A percentile compares a stretch with the other conserved stretches of the same genome.
These are phyloP conservation scores for Philopotamus ludificatus DNA, from an alignment of 1,140 invertebrate species.

Conservation along the genomic window DNA sequence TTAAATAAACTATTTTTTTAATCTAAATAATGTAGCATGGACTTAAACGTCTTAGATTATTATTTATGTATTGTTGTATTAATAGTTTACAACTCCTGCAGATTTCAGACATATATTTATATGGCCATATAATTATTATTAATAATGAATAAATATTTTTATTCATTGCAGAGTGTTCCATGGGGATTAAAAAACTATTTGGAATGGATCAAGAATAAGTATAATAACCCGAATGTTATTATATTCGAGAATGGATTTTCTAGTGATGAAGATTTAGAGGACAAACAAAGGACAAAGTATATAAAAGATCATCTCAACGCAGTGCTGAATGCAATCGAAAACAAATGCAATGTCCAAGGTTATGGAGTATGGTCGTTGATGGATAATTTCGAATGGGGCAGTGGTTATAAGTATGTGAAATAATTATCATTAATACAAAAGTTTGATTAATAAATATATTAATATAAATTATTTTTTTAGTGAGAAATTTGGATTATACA, in stretches of 20 bases:
- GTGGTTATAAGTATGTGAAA: constrained; percentile 49
- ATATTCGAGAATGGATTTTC: constrained; percentile 68
- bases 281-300: constrained; percentile 49
- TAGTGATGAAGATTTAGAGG: constrained; percentile 50
- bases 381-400: constrained; percentile 66
- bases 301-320: constrained; percentile 43
- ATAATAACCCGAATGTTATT: constrained; percentile 60
- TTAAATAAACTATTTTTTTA: no score
- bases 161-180: constrained; percentile 53
- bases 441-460: no score
- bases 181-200: constrained; percentile 62
- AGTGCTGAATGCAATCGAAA: constrained; percentile 44
- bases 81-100: no score
- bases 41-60: no score
- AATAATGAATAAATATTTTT: no score
- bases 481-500: no score
- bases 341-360: constrained; percentile 47
- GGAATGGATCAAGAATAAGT: constrained; percentile 64
- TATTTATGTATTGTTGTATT: no score
- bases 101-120: no score
- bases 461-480: no score
- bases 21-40: no score
- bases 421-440: no score
- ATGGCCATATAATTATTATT: no score
- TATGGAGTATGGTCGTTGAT: constrained; percentile 66